These are phyloP conservation scores for Remorina albescens DNA, from an alignment of 2,797 vertebrate species.

Conservation along the genomic window DNA sequence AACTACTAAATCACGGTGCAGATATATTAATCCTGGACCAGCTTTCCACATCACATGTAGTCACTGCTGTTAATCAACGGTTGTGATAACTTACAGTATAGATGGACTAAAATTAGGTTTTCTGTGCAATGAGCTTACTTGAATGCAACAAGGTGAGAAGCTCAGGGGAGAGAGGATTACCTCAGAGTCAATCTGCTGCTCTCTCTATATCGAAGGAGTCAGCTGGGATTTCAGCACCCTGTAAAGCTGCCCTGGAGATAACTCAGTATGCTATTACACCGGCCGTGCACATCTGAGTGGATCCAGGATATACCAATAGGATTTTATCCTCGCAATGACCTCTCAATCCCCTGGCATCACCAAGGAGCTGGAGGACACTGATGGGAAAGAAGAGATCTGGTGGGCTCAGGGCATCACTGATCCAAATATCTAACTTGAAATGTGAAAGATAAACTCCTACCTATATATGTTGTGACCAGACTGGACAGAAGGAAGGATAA, in stretches of 20 bases:
- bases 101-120: slow-evolving; percentile 20
- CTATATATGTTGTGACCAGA: neutral
- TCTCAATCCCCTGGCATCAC: slow-evolving; percentile 11
- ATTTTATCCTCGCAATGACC: slow-evolving; percentile 28
- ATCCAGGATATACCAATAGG: slow-evolving; percentile 23
- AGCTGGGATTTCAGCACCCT: slow-evolving; percentile 41
- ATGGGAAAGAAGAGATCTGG: slow-evolving; percentile 31
- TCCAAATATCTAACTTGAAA: slow-evolving; percentile 7
- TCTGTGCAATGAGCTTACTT: slow-evolving; percentile 49
- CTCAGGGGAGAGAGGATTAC: slow-evolving; percentile 69
- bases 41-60: slow-evolving; percentile 48
- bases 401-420: slow-evolving; percentile 10
- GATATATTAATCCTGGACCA: slow-evolving; percentile 43
- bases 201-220: slow-evolving; percentile 42
- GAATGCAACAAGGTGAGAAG: slow-evolving; percentile 56
- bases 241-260: slow-evolving; percentile 34
- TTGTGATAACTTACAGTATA: slow-evolving; percentile 32
- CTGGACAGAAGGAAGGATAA: neutral
- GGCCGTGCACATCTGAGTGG: slow-evolving; percentile 1
- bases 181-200: slow-evolving; percentile 45
- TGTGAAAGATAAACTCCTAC: slow-evolving; percentile 2
- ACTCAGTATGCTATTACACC: slow-evolving; percentile 23
- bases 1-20: slow-evolving; percentile 28
- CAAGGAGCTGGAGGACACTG: slow-evolving; percentile 12
- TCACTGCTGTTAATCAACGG: slow-evolving; percentile 42